A percentile compares a stretch with the other conserved stretches of the same genome.
phyloP scores from a whole-genome alignment of 2,888 invertebrate genomes.

The Harpagoxenus sublaevis region DNA sequence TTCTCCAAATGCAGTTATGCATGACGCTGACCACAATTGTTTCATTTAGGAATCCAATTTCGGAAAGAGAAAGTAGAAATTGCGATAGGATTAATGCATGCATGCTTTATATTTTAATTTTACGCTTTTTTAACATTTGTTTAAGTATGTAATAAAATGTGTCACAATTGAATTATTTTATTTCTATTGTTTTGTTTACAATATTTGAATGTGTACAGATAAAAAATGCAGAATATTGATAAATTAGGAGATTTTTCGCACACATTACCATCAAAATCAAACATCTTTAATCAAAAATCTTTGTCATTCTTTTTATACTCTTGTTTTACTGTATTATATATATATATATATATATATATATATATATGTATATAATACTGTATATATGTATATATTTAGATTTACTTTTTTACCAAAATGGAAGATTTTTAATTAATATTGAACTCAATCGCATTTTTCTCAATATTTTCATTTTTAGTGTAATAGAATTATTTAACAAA shows the following conservation, averaged over 20 bases:
- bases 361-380: too few relatives aligned
- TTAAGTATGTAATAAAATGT: constrained; percentile 16
- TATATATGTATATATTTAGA: too few relatives aligned
- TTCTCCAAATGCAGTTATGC: background rate
- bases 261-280: background rate
- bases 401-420: background rate
- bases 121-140: background rate
- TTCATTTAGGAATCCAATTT: background rate
- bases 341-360: too few relatives aligned
- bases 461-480: background rate
- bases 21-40: background rate
- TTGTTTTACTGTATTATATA: background rate
- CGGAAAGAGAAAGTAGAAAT: background rate
- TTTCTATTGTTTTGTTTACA: background rate
- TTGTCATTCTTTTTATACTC: background rate
- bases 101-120: background rate
- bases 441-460: background rate
- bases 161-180: background rate
- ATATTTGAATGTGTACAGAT: background rate
- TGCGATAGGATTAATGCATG: background rate
- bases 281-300: background rate
- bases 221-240: background rate
- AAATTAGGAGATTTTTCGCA: background rate
- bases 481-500: background rate
- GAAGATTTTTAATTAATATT: background rate